Evolutionary conservation across 2,797 vertebrate genomes (phyloP).

Genomic region (Netta rufina): DNA sequence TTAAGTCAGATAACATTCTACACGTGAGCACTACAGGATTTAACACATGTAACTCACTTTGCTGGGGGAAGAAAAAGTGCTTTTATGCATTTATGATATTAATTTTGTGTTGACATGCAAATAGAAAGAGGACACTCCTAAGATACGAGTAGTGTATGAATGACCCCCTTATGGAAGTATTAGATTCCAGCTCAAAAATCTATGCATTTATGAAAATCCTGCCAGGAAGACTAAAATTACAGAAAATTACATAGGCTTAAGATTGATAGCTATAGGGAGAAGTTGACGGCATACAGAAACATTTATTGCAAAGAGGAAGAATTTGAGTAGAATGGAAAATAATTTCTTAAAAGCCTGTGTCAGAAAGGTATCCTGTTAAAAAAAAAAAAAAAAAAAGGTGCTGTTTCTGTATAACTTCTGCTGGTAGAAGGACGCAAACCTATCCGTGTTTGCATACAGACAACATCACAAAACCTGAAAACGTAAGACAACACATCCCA

Average conservation of each 20-base stretch:
- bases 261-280: background rate
- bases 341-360: background rate
- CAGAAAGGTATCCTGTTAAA: background rate
- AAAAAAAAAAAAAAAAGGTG: background rate
- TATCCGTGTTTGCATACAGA: background rate
- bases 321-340: background rate
- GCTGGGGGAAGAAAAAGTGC: background rate
- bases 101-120: background rate
- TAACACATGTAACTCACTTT: background rate
- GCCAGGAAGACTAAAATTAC: background rate
- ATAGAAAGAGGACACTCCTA: background rate
- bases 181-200: background rate
- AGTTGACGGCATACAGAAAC: background rate
- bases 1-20: background rate
- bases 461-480: background rate
- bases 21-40: accelerated
- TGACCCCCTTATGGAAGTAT: background rate
- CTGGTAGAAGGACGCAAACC: background rate
- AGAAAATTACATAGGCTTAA: background rate
- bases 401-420: background rate
- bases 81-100: background rate
- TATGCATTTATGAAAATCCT: background rate
- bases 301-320: background rate
- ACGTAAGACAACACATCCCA: slow-evolving; percentile 7
- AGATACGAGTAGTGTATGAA: background rate